Conservation (phyloP, 1,140 invertebrate genomes). For the Cyclina sinensis region DNA sequence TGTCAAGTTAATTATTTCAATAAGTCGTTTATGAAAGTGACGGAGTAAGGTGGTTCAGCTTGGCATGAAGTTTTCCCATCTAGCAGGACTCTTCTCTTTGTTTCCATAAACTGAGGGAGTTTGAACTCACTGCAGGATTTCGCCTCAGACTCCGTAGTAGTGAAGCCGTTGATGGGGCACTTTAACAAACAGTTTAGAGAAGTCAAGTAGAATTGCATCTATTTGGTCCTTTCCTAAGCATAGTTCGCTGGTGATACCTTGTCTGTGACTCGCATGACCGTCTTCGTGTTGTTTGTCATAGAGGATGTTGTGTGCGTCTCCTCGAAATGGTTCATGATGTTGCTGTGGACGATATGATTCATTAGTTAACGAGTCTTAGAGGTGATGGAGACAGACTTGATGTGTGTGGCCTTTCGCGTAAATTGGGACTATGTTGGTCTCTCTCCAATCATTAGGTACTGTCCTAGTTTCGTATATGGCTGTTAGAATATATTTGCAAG, state of each 20-base stretch:
- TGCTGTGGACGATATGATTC: conserved; percentile 60
- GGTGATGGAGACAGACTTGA: conserved; percentile 59
- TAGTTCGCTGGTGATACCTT: neutral
- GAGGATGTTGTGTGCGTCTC: conserved; percentile 40
- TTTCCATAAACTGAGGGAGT: conserved; percentile 14
- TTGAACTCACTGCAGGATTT: neutral
- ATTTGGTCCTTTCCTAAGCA: conserved; percentile 18
- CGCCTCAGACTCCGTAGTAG: conserved; percentile 21
- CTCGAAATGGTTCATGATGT: conserved; percentile 46
- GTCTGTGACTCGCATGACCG: conserved; percentile 52
- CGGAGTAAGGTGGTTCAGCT: conserved; percentile 31
- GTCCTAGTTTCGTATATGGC: neutral
- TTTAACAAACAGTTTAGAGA: conserved; percentile 6
- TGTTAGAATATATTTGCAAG: conserved; percentile 8
- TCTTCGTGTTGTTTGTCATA: conserved; percentile 51
- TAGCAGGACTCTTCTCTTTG: conserved; percentile 53
- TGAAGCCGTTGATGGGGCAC: conserved; percentile 11
- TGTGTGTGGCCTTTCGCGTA: conserved; percentile 67
- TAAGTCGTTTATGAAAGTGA: conserved; percentile 27
- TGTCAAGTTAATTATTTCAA: too few species aligned
- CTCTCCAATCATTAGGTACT: conserved; percentile 53
- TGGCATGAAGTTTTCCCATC: conserved; percentile 11
- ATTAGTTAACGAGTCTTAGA: conserved; percentile 68
- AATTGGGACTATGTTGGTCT: conserved; percentile 32
- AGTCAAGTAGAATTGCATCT: too few species aligned